Base-by-base conservation (phyloP, 2,888 invertebrate species). In the Microdon myrmicae region DNA sequence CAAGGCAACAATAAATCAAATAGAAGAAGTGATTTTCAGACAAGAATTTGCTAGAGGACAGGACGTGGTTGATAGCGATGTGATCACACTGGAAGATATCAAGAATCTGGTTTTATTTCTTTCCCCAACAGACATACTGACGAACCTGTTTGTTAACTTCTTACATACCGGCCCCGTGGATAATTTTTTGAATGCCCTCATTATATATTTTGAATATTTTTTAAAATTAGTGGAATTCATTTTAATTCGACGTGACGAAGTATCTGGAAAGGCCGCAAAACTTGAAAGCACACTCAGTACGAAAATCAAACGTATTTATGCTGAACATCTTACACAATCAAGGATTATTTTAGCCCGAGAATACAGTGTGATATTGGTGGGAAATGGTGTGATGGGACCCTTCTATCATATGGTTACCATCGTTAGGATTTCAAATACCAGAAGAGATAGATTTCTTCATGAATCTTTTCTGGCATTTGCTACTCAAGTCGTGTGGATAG, bases 141-240 rank as follows among this genome's bases (percentile, higher is more conserved):
- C 70, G 1, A 49, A 60, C 13, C 68, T 69, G 8, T 75, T 79
- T 22, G 43, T 79, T 12, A 66, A 71, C 2, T 79, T 80, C 12
- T 35, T 80, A 13, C 75, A 78, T 41, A 74, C 71, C 1, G 69
- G 72, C n/a, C 68, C 70, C 0, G 71, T 77, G 0, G 71, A 77
- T 43, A 59, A 68, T 7, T 71, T 79, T 26, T 39, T 79, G 0
- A 74, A 77, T 38, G 71, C 77, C 0, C 55, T 79, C 9, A 71
- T 78, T 20, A 76, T 78, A 8, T 79, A 79, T 67, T 78, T 79
- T 17, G 79, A 79, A 55, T 71, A 79, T 51, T 80, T 74, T 49
- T 45, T 80, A n/a, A 74, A 74, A 13, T 48, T 76, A 38, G 75
- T 77, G 0, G 79, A 79, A 44, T 78, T 74, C 51, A 60, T 77